Conservation (phyloP, 2,113 vertebrate genomes). For the Tor tambroides region DNA sequence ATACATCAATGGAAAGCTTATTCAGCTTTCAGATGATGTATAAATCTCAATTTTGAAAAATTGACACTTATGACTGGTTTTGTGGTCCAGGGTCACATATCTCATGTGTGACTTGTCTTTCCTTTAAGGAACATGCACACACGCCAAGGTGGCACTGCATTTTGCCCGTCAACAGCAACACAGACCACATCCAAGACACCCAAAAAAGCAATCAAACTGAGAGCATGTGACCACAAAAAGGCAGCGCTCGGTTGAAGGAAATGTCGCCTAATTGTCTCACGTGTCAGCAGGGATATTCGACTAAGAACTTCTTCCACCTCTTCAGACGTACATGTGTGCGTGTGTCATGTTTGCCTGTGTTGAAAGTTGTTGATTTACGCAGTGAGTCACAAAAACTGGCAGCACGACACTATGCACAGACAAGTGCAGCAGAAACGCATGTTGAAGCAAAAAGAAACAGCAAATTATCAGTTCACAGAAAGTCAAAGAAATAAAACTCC, state of each 20-base stretch:
- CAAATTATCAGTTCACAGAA: neutral
- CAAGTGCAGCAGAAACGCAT: neutral
- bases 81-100: no score
- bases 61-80: no score
- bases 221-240: conserved; percentile 27
- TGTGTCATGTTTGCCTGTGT: conserved; percentile 27
- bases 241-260: neutral
- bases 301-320: conserved; percentile 12
- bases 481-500: no score
- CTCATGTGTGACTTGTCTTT: no score
- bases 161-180: neutral
- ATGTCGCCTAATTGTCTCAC: conserved; percentile 14
- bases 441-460: neutral
- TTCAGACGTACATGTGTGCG: neutral
- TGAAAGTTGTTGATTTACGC: conserved; percentile 33
- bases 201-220: conserved; percentile 17
- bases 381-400: conserved; percentile 14
- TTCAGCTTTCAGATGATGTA: no score
- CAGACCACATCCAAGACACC: conserved; percentile 31
- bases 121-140: neutral
- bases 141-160: neutral
- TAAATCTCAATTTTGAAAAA: no score
- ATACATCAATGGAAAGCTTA: no score
- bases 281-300: neutral
- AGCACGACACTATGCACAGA: neutral